phyloP scores from a whole-genome alignment of 2,113 vertebrate species.

The Phocoena phocoena region DNA sequence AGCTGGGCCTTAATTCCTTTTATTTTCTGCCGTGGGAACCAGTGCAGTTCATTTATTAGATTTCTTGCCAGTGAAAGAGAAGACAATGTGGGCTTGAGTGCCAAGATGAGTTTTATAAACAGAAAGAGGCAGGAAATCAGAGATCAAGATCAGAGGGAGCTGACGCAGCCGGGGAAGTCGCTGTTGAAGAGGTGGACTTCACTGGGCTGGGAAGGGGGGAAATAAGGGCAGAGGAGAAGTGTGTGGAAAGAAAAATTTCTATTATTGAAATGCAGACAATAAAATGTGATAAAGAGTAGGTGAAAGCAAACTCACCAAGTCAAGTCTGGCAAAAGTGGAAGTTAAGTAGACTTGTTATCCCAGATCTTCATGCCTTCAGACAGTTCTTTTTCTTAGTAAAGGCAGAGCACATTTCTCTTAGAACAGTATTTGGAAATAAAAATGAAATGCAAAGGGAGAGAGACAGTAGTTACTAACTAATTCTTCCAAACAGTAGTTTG shows the following conservation, averaged over 20 bases:
- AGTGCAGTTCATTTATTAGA: neutral
- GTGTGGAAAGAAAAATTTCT: neutral
- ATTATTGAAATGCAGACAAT: neutral
- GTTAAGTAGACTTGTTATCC: neutral
- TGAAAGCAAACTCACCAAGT: neutral
- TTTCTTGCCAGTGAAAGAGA: neutral
- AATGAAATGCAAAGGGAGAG: slow-evolving; percentile 18
- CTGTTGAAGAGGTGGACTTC: neutral
- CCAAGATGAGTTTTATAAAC: neutral
- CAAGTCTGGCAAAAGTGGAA: neutral
- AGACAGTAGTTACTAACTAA: neutral
- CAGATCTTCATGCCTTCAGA: neutral
- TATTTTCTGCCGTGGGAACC: neutral
- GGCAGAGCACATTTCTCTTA: neutral
- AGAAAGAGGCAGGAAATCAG: neutral
- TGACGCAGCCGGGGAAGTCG: neutral
- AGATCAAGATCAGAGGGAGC: neutral
- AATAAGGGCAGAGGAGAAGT: neutral
- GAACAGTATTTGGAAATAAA: slow-evolving; percentile 25
- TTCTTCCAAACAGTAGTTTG: neutral
- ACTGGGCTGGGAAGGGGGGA: neutral
- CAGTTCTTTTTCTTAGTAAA: neutral
- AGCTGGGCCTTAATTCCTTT: neutral
- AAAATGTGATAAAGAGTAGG: neutral
- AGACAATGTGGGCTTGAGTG: neutral